Conservation (phyloP, 2,888 invertebrate genomes). For the Parapristionchus giblindavisi region DNA sequence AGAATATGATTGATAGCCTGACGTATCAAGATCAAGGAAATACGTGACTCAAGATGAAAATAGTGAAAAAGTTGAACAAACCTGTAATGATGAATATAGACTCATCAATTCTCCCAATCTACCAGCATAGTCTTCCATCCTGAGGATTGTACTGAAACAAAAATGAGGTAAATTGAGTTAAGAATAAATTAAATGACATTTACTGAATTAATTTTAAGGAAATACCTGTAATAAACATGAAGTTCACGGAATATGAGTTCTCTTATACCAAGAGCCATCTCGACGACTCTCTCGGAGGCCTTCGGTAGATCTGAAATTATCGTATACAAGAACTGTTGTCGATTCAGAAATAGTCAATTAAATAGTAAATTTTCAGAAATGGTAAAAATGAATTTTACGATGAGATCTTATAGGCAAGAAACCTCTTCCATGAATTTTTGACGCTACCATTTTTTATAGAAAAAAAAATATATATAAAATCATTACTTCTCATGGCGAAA, state of each 20-base stretch:
- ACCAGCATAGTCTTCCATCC: conserved; percentile 43
- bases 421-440: too few species aligned
- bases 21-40: background rate
- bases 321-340: background rate
- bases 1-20: background rate
- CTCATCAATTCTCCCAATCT: conserved; percentile 45
- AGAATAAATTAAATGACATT: background rate
- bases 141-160: conserved; percentile 35
- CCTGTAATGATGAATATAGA: conserved; percentile 42
- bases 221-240: conserved; percentile 42
- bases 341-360: too few species aligned
- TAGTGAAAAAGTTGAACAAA: conserved; percentile 2
- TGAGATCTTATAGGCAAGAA: too few species aligned
- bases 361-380: too few species aligned
- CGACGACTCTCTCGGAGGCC: conserved; percentile 40
- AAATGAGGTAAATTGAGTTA: background rate
- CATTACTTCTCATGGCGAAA: background rate
- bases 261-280: conserved; percentile 39
- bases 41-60: background rate
- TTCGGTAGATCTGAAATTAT: conserved; percentile 45
- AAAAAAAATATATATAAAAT: background rate
- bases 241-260: conserved; percentile 42
- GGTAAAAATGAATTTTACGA: too few species aligned
- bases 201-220: background rate
- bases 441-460: too few species aligned